phyloP scores from a whole-genome alignment of 2,797 vertebrate species.

The Amazonetta brasiliensis region DNA sequence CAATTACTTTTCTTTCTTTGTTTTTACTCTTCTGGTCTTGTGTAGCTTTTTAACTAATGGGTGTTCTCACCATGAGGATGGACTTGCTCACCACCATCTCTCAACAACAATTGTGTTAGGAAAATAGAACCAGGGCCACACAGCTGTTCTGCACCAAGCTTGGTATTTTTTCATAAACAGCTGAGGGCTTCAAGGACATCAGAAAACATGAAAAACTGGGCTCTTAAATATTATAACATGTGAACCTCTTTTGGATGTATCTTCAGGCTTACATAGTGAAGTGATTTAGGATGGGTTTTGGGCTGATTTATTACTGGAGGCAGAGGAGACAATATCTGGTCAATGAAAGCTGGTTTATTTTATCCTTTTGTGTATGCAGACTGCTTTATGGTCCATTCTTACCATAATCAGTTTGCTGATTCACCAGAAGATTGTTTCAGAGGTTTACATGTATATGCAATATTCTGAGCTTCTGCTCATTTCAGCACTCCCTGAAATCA shows the following conservation, averaged over 20 bases:
- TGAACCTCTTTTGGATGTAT: not conserved
- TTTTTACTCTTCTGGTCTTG: not conserved
- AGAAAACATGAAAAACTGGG: not conserved
- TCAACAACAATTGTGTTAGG: not conserved
- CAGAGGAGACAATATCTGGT: not conserved
- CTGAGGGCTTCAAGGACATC: not conserved
- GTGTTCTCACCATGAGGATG: not conserved
- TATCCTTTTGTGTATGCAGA: not conserved
- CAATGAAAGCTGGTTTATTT: not conserved
- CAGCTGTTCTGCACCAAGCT: not conserved
- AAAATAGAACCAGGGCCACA: not conserved
- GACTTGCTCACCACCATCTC: not conserved
- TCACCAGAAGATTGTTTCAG: not conserved
- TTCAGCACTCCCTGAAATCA: not conserved
- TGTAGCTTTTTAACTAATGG: not conserved
- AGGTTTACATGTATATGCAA: not conserved
- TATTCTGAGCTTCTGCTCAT: not conserved
- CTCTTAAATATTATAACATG: not conserved
- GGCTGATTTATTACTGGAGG: not conserved
- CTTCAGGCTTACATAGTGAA: not conserved
- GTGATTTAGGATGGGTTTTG: not conserved
- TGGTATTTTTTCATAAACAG: not conserved
- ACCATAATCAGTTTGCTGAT: not conserved
- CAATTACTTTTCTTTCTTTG: not conserved
- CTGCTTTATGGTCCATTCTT: not conserved